Evolutionary conservation across 2,113 vertebrate genomes (phyloP), one percentile per base, ranked within the genome.

Genomic region (Echinops telfairi): DNA sequence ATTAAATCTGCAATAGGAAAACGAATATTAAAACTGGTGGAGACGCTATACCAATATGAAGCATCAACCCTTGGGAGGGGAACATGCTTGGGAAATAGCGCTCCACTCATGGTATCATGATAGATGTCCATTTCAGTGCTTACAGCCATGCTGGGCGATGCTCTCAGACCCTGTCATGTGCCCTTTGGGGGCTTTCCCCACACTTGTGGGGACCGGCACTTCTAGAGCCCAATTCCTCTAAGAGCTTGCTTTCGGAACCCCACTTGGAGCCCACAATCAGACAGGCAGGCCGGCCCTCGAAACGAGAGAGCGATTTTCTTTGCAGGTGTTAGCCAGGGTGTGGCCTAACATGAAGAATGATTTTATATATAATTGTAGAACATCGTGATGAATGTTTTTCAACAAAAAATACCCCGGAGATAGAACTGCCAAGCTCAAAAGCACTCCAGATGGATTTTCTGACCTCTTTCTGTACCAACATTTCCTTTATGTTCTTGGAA

Each of bases 371-470:
- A 78, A 85, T 75, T 76, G 27, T 36, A 25, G 36, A 87, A 53
- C 62, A 71, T 12, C 40, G 38, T 76, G 89, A 91, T 53, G 31
- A 86, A 90, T 40, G 53, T 60, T 92, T 92, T 90, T 31, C 83
- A 92, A 94, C 47, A 71, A 78, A 66, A 90, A 87, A 84, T 16
- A 40, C 38, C 40, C 60, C 0, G 2, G 66, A 77, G 88, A 88
- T 58, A 70, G 60, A 38, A 77, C 10, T 47, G 8, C 85, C 19
- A 38, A 94, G 36, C 79, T 96, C 75, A 53, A 80, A 91, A 97
- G 29, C 2, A n/a, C 96, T 95, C 64, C 94, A 96, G 93, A 96
- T 90, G 96, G 96, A 94, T 88, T 97, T 96, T 96, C 58, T 97
- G 96, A 97, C 95, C 94, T 97, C 87, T 84, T 97, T 96, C 85